phyloP scores from a whole-genome alignment of 1,140 invertebrate genomes.

The Drosophila tropicalis region DNA sequence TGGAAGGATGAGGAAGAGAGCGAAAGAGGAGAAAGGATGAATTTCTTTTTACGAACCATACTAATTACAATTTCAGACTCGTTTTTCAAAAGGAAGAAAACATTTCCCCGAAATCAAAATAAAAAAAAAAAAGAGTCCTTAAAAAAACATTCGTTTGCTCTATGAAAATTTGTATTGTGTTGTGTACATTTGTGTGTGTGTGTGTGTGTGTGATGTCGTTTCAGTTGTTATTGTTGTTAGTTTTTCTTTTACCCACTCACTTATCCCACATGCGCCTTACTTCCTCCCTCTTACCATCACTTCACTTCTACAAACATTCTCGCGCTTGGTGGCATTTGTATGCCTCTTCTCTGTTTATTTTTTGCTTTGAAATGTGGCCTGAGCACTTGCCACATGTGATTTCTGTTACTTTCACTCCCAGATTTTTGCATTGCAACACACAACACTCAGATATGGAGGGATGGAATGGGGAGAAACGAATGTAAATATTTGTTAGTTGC shows the following conservation, averaged over 20 bases:
- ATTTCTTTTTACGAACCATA: neutral
- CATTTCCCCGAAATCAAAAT: neutral
- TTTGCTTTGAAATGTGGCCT: conserved; percentile 9
- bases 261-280: neutral
- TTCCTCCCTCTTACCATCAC: neutral
- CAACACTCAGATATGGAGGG: neutral
- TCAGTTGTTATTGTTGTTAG: neutral
- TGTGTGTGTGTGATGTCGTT: neutral
- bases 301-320: conserved; percentile 7
- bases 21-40: neutral
- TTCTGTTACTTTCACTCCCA: conserved; percentile 6
- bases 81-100: conserved; percentile 3
- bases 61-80: conserved; percentile 10
- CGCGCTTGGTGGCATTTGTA: conserved; percentile 15
- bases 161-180: conserved; percentile 8
- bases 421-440: conserved; percentile 6
- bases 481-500: conserved; percentile 17
- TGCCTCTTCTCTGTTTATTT: neutral
- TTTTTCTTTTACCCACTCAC: conserved; percentile 8
- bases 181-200: neutral
- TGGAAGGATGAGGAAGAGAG: neutral
- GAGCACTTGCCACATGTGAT: conserved; percentile 12
- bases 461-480: neutral
- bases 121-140: neutral
- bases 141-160: conserved; percentile 8